Evolutionary conservation across 30 jellyfish, hydroid and myxozoan species (phyloP), one percentile per base, ranked within the genome.

Genomic region (Morbakka virulenta): DNA sequence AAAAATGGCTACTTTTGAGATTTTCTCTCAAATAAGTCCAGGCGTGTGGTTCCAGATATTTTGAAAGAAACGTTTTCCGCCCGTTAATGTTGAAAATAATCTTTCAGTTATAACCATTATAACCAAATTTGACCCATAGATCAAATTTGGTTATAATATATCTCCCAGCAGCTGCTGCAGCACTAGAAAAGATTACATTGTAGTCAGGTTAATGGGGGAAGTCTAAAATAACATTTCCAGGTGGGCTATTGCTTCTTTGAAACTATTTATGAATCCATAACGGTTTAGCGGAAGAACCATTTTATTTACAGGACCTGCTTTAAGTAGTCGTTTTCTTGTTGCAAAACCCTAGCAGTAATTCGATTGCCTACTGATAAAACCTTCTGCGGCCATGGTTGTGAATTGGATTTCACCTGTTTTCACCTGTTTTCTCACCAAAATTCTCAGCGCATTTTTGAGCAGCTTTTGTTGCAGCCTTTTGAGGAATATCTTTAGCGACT

Each of bases 271-370:
- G n/a, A n/a, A n/a, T n/a, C n/a, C n/a, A n/a, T n/a, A n/a, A n/a
- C n/a, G n/a, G n/a, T n/a, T n/a, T n/a, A n/a, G n/a, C n/a, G n/a
- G n/a, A n/a, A n/a, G 26, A 64, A 67, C 35, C 3, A 67, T 67
- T 24, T 67, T 67, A 28, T 6, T 31, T 28, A 20, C 26, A 28
- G 67, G 64, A 48, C 84, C 52, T 1, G 35, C 84, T 13, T 72
- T 13, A 20, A 72, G 84, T 4, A 72, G 84, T 3, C 73, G 27
- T 28, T 72, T 72, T 48, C 84, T 72, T 30, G 29, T 41, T 72
- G 84, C 84, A 72, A 72, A 72, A 9, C 75, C 84, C 2, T 27
- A 57, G 24, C 49, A n/a, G 26, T 52, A 52, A n/a, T n/a, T n/a
- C n/a, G n/a, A 4, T 28, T 52, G 21, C 26, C 69, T 2, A 2